Conservation (phyloP, 2,113 vertebrate genomes). For the Coracopsis vasa region DNA sequence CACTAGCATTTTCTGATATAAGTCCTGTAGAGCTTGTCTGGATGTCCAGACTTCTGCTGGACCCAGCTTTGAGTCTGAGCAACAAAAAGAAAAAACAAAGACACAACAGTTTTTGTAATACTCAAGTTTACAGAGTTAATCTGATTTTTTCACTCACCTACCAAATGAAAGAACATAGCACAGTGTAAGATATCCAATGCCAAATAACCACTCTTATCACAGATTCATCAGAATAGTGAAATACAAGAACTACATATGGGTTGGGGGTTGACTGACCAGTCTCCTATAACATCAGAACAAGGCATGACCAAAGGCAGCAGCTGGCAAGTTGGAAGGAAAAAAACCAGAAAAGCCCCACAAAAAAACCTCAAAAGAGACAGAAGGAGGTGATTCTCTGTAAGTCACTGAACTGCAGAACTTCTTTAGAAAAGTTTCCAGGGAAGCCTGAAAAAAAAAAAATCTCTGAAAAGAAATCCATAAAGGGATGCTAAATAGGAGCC, state of each 20-base stretch:
- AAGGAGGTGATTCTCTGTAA: rapidly evolving
- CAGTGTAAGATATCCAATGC: neutral
- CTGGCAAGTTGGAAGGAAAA: neutral
- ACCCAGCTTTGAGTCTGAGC: slow-evolving; percentile 92
- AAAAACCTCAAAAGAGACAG: neutral
- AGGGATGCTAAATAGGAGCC: neutral
- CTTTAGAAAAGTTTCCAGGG: neutral
- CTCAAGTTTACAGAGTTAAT: neutral
- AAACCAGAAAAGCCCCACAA: neutral
- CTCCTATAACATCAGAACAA: neutral
- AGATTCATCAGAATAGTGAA: neutral
- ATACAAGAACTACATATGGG: neutral
- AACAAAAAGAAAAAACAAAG: neutral
- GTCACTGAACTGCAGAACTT: neutral
- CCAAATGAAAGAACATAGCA: neutral
- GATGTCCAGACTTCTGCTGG: slow-evolving; percentile 98
- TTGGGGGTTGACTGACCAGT: neutral
- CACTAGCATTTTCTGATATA: slow-evolving; percentile 99
- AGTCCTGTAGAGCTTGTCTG: slow-evolving; percentile 95
- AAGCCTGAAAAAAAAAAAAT: neutral
- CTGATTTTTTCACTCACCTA: neutral
- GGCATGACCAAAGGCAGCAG: neutral
- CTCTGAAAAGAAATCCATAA: neutral
- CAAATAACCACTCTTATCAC: neutral
- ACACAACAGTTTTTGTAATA: neutral